phyloP scores from a whole-genome alignment of 1,140 invertebrate genomes.

The Kradibia gibbosae region DNA sequence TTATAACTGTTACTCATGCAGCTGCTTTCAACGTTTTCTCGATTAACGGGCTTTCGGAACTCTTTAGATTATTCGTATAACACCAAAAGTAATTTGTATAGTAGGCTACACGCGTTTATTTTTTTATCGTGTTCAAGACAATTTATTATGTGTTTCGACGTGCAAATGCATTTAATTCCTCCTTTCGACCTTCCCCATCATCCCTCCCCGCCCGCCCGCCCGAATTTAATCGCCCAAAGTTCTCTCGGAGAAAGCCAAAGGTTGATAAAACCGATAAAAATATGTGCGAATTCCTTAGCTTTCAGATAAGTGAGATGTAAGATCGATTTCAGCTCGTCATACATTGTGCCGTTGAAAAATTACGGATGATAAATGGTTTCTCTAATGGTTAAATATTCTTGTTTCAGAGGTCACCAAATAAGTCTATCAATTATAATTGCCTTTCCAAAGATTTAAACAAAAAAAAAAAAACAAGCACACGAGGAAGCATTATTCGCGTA shows the following conservation, averaged over 20 bases:
- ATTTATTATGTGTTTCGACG: conserved; percentile 22
- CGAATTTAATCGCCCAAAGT: too few relatives aligned
- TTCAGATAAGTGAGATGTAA: background rate
- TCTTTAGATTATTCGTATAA: conserved; percentile 7
- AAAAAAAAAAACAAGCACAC: too few relatives aligned
- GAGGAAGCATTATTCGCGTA: too few relatives aligned
- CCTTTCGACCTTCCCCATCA: too few relatives aligned
- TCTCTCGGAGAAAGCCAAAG: background rate
- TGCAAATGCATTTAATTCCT: conserved; percentile 10
- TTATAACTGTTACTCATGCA: conserved; percentile 40
- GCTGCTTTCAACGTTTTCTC: conserved; percentile 42
- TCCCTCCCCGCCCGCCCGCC: too few relatives aligned
- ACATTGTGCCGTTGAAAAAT: too few relatives aligned
- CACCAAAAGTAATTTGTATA: conserved; percentile 34
- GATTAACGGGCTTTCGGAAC: conserved; percentile 43
- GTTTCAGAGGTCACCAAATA: too few relatives aligned
- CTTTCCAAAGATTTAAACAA: too few relatives aligned
- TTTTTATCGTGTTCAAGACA: conserved; percentile 8
- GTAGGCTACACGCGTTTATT: background rate
- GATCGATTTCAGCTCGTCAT: background rate
- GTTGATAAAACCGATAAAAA: background rate
- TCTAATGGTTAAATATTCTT: too few relatives aligned
- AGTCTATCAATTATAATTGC: too few relatives aligned
- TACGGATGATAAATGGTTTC: too few relatives aligned
- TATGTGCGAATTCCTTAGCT: background rate